Base-by-base conservation (phyloP, 2,888 invertebrate genomes). In the Uropetala carovei region DNA sequence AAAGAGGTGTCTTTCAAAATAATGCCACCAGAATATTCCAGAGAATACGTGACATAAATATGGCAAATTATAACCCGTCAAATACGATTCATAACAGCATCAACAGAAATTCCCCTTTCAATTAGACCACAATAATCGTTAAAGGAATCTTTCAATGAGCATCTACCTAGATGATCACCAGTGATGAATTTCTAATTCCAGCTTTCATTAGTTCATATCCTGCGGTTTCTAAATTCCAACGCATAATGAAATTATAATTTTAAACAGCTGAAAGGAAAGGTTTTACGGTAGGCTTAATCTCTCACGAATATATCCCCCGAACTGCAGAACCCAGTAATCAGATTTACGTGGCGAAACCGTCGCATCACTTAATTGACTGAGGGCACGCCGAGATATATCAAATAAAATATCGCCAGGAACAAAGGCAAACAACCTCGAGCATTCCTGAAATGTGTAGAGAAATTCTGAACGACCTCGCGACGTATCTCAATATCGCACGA, bases 351-450 rank as follows among this genome's bases (percentile, higher is more conserved):
- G 75, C 43, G 43, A 43, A 43, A 43, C 43, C 43, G 43, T 27
- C 75, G n/a, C 27, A 27, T 27, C 10, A 22, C n/a, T 22, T 27
- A 75, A 75, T 75, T 75, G 75, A 27, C 75, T 75, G 22, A 27
- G 27, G 16, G 27, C 27, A 10, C 22, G 11, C 75, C 75, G 75
- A 75, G 22, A 27, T 27, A 22, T 13, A 75, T 27, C 75, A 75
- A 75, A 75, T 75, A n/a, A 27, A 27, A 11, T 22, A 18, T 10
- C 68, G 5, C n/a, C 68, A 14, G 22, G 75, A 75, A 27, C 22
- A 75, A 75, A 75, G 75, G 75, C 22, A 75, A 75, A 75, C 75
- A 75, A 75, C 75, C 75, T 75, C 75, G 75, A 75, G 22, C 75
- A 27, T 75, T 75, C 27, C 75, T 27, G 75, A 27, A 75, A 75